Conservation (phyloP, 2,113 vertebrate species). For the Taurulus bubalis region DNA sequence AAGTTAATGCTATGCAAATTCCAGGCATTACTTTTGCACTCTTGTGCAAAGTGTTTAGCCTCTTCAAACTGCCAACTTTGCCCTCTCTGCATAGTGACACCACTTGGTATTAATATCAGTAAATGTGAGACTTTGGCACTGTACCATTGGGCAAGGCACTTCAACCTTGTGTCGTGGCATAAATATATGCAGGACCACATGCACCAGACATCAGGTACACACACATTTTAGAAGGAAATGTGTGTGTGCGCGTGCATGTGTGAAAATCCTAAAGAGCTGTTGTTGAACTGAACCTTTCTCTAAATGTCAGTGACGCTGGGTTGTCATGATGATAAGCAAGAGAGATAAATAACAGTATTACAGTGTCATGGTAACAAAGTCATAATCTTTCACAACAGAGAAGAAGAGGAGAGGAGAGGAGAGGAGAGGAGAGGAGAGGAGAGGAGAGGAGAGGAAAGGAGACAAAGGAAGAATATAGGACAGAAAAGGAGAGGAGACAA, state of each 20-base stretch:
- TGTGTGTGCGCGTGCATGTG: slow-evolving; percentile 28
- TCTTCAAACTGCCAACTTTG: slow-evolving; percentile 42
- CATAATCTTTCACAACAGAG: slow-evolving; percentile 51
- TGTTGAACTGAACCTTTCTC: slow-evolving; percentile 67
- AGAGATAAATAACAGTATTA: slow-evolving; percentile 65
- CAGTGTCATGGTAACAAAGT: slow-evolving; percentile 72
- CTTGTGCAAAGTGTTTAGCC: slow-evolving; percentile 61
- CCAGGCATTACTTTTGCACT: slow-evolving; percentile 40
- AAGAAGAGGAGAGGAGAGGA: slow-evolving; percentile 1
- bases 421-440: background rate
- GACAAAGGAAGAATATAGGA: background rate
- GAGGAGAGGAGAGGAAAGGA: background rate
- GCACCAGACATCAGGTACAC: slow-evolving; percentile 11
- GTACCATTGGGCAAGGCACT: slow-evolving; percentile 31
- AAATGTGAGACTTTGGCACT: slow-evolving; percentile 45
- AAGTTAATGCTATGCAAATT: slow-evolving; percentile 54
- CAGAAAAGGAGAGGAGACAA: background rate
- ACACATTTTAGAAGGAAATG: slow-evolving; percentile 10
- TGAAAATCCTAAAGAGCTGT: slow-evolving; percentile 34
- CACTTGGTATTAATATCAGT: slow-evolving; percentile 56
- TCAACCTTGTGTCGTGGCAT: background rate
- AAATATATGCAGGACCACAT: slow-evolving; percentile 36
- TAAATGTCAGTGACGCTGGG: slow-evolving; percentile 72
- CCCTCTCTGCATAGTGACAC: slow-evolving; percentile 34
- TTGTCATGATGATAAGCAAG: slow-evolving; percentile 67